These are phyloP conservation scores for Heterohyrax brucei DNA, from an alignment of 2,797 vertebrate genomes.

Conservation along the genomic window DNA sequence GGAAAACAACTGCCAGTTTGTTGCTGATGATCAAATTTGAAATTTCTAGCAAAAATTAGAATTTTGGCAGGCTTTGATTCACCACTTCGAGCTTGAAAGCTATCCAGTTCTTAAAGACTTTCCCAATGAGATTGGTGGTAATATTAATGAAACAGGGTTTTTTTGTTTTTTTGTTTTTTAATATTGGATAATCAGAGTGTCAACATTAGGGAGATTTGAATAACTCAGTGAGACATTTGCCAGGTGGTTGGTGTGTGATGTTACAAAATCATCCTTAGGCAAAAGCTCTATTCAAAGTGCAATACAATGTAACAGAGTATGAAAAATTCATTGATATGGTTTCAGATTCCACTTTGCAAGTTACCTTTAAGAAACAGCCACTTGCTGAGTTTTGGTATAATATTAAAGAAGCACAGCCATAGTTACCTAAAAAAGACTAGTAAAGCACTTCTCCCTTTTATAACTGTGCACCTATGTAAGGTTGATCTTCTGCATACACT, in stretches of 20 bases:
- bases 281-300: background rate
- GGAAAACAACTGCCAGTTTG: background rate
- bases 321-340: fast-evolving
- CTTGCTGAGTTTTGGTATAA: background rate
- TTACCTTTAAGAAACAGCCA: fast-evolving
- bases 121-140: no score
- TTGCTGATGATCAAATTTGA: background rate
- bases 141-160: background rate
- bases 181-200: no score
- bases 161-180: background rate
- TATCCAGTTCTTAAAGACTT: no score
- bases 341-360: background rate
- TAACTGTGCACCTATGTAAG: fast-evolving
- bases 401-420: background rate
- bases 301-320: background rate
- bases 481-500: background rate
- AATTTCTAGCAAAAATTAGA: background rate
- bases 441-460: no score
- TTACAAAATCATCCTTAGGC: background rate
- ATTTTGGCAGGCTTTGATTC: background rate
- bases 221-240: background rate
- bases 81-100: background rate
- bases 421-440: background rate
- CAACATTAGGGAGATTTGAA: background rate
- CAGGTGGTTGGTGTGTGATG: fast-evolving